A percentile compares a stretch with the other conserved stretches of the same genome.
Evolutionary conservation across 1,140 invertebrate species (phyloP).

Genomic region (Dermatophagoides farinae): DNA sequence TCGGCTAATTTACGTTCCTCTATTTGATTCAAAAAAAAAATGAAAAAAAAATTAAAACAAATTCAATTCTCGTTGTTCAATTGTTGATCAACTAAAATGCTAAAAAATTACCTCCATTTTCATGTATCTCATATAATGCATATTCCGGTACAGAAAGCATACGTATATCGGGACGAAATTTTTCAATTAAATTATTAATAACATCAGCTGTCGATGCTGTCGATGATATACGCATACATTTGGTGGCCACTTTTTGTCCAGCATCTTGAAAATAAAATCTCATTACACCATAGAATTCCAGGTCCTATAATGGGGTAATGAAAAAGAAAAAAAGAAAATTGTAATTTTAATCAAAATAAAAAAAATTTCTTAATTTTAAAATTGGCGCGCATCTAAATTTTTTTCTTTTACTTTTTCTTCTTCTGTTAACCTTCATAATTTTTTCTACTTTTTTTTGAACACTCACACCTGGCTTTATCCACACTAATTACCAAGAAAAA

Average conservation of each 20-base stretch:
- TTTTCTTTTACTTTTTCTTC: not conserved
- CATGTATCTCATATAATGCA: slow-evolving; percentile 89
- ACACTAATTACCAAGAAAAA: too few relatives aligned
- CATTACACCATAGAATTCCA: slow-evolving; percentile 98
- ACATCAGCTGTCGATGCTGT: slow-evolving; percentile 84
- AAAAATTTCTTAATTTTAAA: not conserved
- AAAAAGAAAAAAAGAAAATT: not conserved
- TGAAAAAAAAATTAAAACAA: not conserved
- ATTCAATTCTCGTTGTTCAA: not conserved
- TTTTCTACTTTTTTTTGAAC: not conserved
- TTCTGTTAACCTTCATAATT: not conserved
- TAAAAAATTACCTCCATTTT: slow-evolving; percentile 49
- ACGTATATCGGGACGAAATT: slow-evolving; percentile 96
- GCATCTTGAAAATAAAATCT: slow-evolving; percentile 94
- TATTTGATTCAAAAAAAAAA: slow-evolving; percentile 23
- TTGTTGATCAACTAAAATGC: not conserved
- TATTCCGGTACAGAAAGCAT: slow-evolving; percentile 91
- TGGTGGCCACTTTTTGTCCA: slow-evolving; percentile 91
- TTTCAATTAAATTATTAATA: slow-evolving; percentile 89
- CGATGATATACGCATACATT: slow-evolving; percentile 90
- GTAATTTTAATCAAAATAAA: not conserved
- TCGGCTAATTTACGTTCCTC: slow-evolving; percentile 70
- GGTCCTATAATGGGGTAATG: slow-evolving; percentile 29
- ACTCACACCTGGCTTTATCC: not conserved
- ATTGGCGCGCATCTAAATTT: not conserved